These are phyloP conservation scores for Dynastes grantii DNA, from an alignment of 2,888 invertebrate genomes.

Conservation along the genomic window DNA sequence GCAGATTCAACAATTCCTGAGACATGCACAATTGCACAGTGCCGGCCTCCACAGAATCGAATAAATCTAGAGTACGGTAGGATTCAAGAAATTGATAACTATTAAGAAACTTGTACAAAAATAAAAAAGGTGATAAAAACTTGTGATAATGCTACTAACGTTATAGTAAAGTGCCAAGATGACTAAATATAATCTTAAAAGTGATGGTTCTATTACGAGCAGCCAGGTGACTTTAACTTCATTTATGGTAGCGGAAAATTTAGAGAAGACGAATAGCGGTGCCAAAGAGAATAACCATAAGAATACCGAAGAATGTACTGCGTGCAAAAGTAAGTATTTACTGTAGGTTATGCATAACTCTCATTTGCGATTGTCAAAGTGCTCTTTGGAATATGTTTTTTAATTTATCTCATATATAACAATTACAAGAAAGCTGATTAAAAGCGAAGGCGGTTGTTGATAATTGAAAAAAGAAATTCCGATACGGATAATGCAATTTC, in stretches of 20 bases:
- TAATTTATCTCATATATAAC: no score
- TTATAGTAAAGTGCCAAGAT: conserved; percentile 63
- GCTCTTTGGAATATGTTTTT: no score
- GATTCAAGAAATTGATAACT: no score
- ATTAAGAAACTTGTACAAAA: neutral
- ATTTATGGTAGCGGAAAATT: conserved; percentile 60
- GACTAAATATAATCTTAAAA: conserved; percentile 75
- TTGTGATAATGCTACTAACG: conserved; percentile 36
- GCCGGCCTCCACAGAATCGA: no score
- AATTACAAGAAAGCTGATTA: no score
- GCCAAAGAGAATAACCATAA: conserved; percentile 36
- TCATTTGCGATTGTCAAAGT: no score
- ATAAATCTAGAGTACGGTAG: no score
- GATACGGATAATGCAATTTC: no score
- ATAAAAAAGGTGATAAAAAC: conserved; percentile 8
- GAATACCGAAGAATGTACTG: conserved; percentile 28
- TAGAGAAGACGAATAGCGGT: conserved; percentile 37
- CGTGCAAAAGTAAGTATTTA: conserved; percentile 45
- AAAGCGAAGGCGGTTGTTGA: no score
- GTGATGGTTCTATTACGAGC: conserved; percentile 55
- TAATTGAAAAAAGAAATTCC: no score
- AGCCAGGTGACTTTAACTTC: conserved; percentile 64
- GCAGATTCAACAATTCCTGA: no score
- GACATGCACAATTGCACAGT: no score
- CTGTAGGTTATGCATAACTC: neutral